Conservation (phyloP, 2,797 vertebrate genomes). For the Toxotes lorentzi region DNA sequence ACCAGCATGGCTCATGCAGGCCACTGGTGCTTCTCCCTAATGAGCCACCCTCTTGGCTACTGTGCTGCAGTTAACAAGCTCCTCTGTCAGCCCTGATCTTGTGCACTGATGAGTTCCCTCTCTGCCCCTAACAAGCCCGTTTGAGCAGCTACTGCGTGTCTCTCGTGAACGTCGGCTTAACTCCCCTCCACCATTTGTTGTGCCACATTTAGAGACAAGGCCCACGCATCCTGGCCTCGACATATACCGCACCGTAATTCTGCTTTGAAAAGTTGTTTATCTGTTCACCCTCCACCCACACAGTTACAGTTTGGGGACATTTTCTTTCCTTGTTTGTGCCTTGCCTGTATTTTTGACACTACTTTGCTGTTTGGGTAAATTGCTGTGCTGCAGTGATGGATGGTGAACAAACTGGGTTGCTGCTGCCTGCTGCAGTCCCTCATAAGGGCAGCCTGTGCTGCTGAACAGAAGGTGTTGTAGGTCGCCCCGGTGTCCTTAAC, state of each 20-base stretch:
- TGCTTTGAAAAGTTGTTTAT: slow-evolving; percentile 75
- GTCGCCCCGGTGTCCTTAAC: slow-evolving; percentile 15
- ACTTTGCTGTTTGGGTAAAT: slow-evolving; percentile 65
- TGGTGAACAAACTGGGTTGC: slow-evolving; percentile 66
- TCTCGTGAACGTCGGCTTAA: slow-evolving; percentile 55
- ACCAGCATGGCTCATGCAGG: slow-evolving; percentile 40
- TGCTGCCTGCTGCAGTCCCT: slow-evolving; percentile 55
- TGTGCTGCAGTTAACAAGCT: slow-evolving; percentile 71
- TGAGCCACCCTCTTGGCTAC: slow-evolving; percentile 71
- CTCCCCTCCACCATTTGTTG: slow-evolving; percentile 53
- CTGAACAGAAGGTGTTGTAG: slow-evolving; percentile 32
- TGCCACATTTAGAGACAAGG: slow-evolving; percentile 52
- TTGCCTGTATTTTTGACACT: slow-evolving; percentile 67
- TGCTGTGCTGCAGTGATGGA: slow-evolving; percentile 70
- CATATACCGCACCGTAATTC: slow-evolving; percentile 45
- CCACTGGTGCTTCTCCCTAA: slow-evolving; percentile 70
- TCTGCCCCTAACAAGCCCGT: slow-evolving; percentile 71
- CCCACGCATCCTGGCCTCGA: slow-evolving; percentile 51
- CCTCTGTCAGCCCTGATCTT: slow-evolving; percentile 72
- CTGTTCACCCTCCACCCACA: slow-evolving; percentile 53
- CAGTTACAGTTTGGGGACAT: slow-evolving; percentile 72
- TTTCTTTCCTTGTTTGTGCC: slow-evolving; percentile 70
- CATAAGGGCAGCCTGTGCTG: slow-evolving; percentile 33
- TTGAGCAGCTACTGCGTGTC: slow-evolving; percentile 58
- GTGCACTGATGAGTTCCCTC: slow-evolving; percentile 69